A percentile compares a stretch with the other conserved stretches of the same genome.
Evolutionary conservation across 2,888 invertebrate genomes (phyloP).

Genomic region (Conistra vaccinii): DNA sequence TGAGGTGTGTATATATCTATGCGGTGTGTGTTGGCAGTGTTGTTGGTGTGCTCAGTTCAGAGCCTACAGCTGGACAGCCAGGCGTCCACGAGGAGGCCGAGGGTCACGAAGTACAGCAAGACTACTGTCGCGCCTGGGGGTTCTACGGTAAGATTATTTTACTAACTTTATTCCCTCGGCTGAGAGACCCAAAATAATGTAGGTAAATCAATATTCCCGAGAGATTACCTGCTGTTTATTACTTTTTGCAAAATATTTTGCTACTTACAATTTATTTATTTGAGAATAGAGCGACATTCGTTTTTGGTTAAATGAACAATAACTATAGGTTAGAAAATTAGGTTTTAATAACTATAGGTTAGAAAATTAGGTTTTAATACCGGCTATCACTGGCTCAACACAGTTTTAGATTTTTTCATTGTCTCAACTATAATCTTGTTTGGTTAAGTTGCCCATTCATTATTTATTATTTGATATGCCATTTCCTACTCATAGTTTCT

Average conservation of each 20-base stretch:
- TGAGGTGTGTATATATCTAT: constrained; percentile 69
- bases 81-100: constrained; percentile 91
- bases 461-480: too few relatives aligned
- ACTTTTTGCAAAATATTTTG: too few relatives aligned
- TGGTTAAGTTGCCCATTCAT: background rate
- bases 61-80: constrained; percentile 90
- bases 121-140: constrained; percentile 86
- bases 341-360: background rate
- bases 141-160: constrained; percentile 80
- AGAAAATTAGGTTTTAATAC: background rate
- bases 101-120: constrained; percentile 92
- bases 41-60: constrained; percentile 86
- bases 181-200: background rate
- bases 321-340: too few relatives aligned
- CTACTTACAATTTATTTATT: too few relatives aligned
- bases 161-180: too few relatives aligned
- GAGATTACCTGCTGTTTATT: too few relatives aligned
- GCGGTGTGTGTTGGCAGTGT: constrained; percentile 82
- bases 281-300: too few relatives aligned
- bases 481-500: background rate
- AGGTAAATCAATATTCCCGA: too few relatives aligned
- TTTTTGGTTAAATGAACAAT: too few relatives aligned
- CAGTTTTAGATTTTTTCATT: background rate
- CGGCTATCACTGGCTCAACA: background rate
- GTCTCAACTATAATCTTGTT: background rate